phyloP scores from a whole-genome alignment of 2,888 invertebrate genomes.

The Synanthedon tipuliformis region DNA sequence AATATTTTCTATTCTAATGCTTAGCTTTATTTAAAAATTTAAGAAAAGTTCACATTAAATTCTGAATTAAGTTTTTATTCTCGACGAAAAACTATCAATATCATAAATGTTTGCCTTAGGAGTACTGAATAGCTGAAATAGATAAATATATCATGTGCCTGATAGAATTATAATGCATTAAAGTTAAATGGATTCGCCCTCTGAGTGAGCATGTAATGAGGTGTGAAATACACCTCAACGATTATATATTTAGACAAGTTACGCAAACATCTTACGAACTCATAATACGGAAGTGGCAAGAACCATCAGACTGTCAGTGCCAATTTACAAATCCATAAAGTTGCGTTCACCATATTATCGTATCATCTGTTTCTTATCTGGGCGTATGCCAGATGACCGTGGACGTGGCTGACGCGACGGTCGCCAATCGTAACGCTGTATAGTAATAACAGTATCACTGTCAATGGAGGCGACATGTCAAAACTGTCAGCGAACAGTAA shows the following conservation, averaged over 20 bases:
- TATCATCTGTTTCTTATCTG: slow-evolving; percentile 36
- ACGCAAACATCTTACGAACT: neutral
- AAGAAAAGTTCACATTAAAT: no score
- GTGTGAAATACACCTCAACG: neutral
- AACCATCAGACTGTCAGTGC: slow-evolving; percentile 11
- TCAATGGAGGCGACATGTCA: slow-evolving; percentile 6
- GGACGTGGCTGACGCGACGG: slow-evolving; percentile 19
- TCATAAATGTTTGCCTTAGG: no score
- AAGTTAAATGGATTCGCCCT: no score
- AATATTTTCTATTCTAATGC: no score
- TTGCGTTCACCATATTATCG: slow-evolving; percentile 17
- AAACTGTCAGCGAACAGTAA: neutral
- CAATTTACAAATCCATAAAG: slow-evolving; percentile 31
- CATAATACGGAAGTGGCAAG: neutral
- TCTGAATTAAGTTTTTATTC: no score
- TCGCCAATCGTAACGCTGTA: slow-evolving; percentile 21
- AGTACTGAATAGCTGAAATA: no score
- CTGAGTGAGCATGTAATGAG: neutral
- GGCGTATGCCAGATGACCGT: slow-evolving; percentile 30
- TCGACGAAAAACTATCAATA: no score
- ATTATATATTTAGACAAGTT: neutral
- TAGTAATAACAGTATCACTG: slow-evolving; percentile 24
- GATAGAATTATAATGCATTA: no score
- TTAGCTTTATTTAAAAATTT: no score
- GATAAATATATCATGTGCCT: no score